Conservation (phyloP, 2,888 invertebrate genomes). For the Girardia tigrina region DNA sequence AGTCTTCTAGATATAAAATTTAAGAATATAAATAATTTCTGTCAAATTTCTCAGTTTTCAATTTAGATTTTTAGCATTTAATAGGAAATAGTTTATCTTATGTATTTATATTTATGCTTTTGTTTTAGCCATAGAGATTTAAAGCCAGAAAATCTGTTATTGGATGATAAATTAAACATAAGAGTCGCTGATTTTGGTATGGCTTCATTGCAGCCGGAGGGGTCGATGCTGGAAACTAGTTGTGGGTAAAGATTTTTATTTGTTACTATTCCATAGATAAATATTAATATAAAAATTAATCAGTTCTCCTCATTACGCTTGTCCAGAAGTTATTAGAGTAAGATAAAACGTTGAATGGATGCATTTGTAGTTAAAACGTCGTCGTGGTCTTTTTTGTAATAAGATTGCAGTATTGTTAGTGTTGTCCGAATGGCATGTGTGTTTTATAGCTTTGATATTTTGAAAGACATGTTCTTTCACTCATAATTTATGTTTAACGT, state of each 20-base stretch:
- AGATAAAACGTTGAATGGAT: slow-evolving; percentile 44
- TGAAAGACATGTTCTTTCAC: no score
- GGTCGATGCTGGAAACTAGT: slow-evolving; percentile 91
- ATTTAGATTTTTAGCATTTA: no score
- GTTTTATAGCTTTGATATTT: no score
- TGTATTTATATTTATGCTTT: no score
- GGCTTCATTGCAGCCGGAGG: slow-evolving; percentile 95
- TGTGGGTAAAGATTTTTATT: slow-evolving; percentile 59
- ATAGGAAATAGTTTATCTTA: no score
- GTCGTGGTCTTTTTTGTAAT: no score
- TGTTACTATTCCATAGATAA: neutral
- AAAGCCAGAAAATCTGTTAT: slow-evolving; percentile 79
- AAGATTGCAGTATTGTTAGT: no score
- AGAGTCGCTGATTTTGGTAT: slow-evolving; percentile 99
- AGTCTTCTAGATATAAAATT: no score
- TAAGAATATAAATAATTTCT: no score
- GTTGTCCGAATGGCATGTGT: no score
- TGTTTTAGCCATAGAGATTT: slow-evolving; percentile 85
- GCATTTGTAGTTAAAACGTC: neutral
- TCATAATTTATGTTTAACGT: no score
- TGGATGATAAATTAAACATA: slow-evolving; percentile 92
- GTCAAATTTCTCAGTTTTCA: no score
- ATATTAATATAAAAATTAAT: neutral
- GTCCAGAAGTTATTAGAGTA: slow-evolving; percentile 98
- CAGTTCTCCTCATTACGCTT: slow-evolving; percentile 88